Evolutionary conservation across 1,140 invertebrate species (phyloP).

Genomic region (Heterodera schachtii): DNA sequence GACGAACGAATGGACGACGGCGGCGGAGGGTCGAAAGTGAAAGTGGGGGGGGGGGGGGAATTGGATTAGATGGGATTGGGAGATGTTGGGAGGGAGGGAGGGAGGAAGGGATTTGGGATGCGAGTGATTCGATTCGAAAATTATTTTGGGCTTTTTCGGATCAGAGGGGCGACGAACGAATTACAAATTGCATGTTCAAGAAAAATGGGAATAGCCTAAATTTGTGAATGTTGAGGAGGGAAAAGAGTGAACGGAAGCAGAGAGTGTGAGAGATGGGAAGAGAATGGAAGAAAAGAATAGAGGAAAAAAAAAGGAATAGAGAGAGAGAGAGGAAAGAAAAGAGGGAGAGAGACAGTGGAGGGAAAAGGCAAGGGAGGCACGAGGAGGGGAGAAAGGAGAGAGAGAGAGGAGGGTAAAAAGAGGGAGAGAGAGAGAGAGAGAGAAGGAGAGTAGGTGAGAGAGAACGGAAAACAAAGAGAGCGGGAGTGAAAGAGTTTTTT

Average conservation of each 20-base stretch:
- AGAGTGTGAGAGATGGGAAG: neutral
- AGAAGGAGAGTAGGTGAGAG: too few relatives aligned
- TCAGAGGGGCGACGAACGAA: neutral
- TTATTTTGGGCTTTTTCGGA: neutral
- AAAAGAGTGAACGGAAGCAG: neutral
- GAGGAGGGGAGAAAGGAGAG: too few relatives aligned
- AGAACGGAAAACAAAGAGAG: too few relatives aligned
- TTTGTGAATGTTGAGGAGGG: neutral
- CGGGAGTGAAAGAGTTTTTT: neutral
- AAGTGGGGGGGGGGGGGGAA: conserved; percentile 4
- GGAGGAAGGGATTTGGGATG: too few relatives aligned
- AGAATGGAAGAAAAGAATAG: neutral
- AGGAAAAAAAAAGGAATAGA: too few relatives aligned
- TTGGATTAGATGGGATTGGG: neutral
- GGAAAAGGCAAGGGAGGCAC: too few relatives aligned
- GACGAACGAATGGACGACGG: neutral
- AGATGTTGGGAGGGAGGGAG: neutral
- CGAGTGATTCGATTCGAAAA: neutral
- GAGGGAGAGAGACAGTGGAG: too few relatives aligned
- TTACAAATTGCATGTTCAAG: neutral
- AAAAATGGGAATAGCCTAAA: neutral
- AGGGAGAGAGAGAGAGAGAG: too few relatives aligned
- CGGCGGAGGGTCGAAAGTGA: conserved; percentile 13
- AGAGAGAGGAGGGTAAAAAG: too few relatives aligned
- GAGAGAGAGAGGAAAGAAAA: too few relatives aligned